Evolutionary conservation across 2,797 vertebrate genomes (phyloP).

Genomic region (Scomberomorus guttatus): DNA sequence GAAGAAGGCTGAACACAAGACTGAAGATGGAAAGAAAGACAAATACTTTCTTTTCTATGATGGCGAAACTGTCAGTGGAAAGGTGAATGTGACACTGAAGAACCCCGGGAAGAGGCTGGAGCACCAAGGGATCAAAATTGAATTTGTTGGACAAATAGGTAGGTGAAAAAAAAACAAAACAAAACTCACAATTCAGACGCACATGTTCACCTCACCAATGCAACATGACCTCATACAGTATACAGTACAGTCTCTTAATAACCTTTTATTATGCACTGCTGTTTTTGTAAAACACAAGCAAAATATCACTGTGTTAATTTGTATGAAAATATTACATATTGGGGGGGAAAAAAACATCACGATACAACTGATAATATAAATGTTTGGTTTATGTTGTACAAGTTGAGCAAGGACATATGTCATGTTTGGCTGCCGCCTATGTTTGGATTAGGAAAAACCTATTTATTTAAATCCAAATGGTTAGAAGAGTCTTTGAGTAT

Average conservation of each 20-base stretch:
- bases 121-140: conserved; percentile 98
- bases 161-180: conserved; percentile 51
- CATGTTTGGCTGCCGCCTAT: neutral
- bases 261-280: neutral
- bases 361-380: neutral
- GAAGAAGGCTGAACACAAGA: conserved; percentile 95
- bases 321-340: neutral
- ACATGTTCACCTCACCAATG: too few relatives aligned
- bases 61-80: conserved; percentile 95
- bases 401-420: neutral
- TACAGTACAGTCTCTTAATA: neutral
- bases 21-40: conserved; percentile 96
- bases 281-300: neutral
- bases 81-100: conserved; percentile 95
- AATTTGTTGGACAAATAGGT: conserved; percentile 99
- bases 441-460: too few relatives aligned
- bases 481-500: neutral
- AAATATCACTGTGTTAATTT: neutral
- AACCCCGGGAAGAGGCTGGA: conserved; percentile 95
- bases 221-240: neutral
- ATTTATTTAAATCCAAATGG: too few relatives aligned
- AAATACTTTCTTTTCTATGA: conserved; percentile 98
- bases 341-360: neutral
- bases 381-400: neutral
- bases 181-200: too few relatives aligned